A percentile compares a stretch with the other conserved stretches of the same genome.
Evolutionary conservation across 2,113 vertebrate genomes (phyloP).

Genomic region (Plecturocebus donacophilus): DNA sequence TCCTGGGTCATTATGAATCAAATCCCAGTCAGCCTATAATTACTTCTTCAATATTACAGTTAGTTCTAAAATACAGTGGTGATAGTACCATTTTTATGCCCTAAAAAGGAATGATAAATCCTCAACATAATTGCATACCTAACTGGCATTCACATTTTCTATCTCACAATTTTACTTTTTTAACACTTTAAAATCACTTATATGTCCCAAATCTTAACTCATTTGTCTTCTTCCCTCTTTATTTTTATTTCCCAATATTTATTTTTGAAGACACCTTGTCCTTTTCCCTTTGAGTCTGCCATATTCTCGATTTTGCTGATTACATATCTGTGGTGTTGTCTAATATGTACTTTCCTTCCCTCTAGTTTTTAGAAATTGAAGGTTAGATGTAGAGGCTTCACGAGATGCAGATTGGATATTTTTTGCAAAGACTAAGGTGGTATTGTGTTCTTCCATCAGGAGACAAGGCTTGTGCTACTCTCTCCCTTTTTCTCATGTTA

Average conservation of each 20-base stretch:
- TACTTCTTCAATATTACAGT: neutral
- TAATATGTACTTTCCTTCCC: neutral
- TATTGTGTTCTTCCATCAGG: neutral
- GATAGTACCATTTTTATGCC: neutral
- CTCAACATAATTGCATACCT: neutral
- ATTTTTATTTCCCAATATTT: neutral
- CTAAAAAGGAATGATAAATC: neutral
- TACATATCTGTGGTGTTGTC: neutral
- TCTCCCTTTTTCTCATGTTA: neutral
- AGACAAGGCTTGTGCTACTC: neutral
- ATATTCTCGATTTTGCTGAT: neutral
- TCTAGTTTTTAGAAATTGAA: neutral
- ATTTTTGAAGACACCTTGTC: neutral
- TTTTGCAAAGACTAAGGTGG: neutral
- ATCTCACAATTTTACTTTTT: neutral
- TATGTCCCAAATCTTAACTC: neutral
- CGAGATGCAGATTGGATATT: neutral
- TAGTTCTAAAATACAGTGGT: neutral
- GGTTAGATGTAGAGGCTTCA: neutral
- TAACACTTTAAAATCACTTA: neutral
- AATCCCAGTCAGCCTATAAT: neutral
- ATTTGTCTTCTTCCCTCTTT: neutral
- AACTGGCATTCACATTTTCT: neutral
- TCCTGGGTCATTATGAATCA: neutral
- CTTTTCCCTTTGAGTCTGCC: neutral